Base-by-base conservation (phyloP, 1,140 invertebrate genomes). In the Pseudoatta argentina region DNA sequence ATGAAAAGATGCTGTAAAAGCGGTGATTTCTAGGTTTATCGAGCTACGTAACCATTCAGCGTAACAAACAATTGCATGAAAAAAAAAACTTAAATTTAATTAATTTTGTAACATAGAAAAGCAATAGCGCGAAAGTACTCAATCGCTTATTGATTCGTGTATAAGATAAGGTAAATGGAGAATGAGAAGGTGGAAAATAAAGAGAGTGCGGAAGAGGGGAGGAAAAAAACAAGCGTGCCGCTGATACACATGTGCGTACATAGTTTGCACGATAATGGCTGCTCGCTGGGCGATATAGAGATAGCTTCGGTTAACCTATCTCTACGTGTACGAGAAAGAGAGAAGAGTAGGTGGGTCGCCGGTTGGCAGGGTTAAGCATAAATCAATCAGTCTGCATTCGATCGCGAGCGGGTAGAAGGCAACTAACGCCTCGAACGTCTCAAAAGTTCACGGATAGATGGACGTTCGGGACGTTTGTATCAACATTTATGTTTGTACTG, bases 251-350 rank as follows among this genome's bases (percentile, higher is more conserved):
- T 87, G 86, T 89, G 89, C 88, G 89, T 88, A 88, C 77, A 79
- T 86, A 89, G 86, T 91, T 89, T 91, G 92, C 89, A 87, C 91
- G 91, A 91, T 93, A 93, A 93, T 91, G 92, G 89, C 76, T 67
- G 82, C 72, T 88, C 64, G 86, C 53, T 64, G 51, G 27, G 86
- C 88, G 91, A 90, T 92, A 91, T 73, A 88, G 85, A 92, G 91
- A 92, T 88, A 92, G 77, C 77, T 82, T 85, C 83, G 77, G 66
- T 90, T 71, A 69, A 51, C 61, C 86, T 90, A 90, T 82, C 73
- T 39, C 83, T 57, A 72, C 67, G 27, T 64, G 69, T 48, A 48
- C n/a, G 77, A 53, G 24, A 8, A n/a, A 66, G 51, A 2, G 63
- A 48, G 78, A 71, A 63, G 34, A 57, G 61, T 57, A 67, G 39